phyloP scores from a whole-genome alignment of 35 echinoderm and acorn worm species.

The Ophiothrix spiculata region DNA sequence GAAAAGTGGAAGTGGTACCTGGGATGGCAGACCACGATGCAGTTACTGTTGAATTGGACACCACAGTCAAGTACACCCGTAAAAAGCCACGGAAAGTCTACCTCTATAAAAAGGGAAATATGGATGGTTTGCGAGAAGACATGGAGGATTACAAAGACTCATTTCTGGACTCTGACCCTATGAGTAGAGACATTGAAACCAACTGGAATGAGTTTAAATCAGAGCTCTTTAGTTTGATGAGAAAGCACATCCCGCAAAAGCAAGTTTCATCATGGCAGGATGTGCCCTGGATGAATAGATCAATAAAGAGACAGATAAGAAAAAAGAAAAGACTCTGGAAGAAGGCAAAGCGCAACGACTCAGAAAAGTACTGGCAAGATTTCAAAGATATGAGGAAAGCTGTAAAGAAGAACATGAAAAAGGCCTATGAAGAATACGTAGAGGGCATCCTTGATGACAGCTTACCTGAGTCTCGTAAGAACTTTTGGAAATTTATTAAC shows the following conservation, averaged over 20 bases:
- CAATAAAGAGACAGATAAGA: slow-evolving; percentile 28
- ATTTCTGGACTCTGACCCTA: not conserved
- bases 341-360: slow-evolving; percentile 9
- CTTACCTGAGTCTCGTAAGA: slow-evolving; percentile 8
- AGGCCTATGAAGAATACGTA: slow-evolving; percentile 29
- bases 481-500: slow-evolving; percentile 43
- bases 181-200: not conserved
- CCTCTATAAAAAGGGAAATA: slow-evolving; percentile 7
- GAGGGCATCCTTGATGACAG: slow-evolving; percentile 5
- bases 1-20: not conserved
- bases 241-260: not conserved
- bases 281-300: slow-evolving; percentile 22
- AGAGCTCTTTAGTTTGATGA: slow-evolving; percentile 11
- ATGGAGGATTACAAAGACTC: slow-evolving; percentile 9
- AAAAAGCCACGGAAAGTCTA: slow-evolving; percentile 5
- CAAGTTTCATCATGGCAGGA: slow-evolving; percentile 19
- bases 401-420: slow-evolving; percentile 24
- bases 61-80: slow-evolving; percentile 6
- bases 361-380: not conserved
- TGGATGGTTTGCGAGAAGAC: slow-evolving; percentile 13
- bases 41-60: slow-evolving; percentile 6
- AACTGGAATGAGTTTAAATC: slow-evolving; percentile 19
- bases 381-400: slow-evolving; percentile 20
- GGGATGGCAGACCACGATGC: slow-evolving; percentile 38
- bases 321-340: slow-evolving; percentile 22